Conservation (phyloP, 2,113 vertebrate species). For the Pteruthius melanotis region DNA sequence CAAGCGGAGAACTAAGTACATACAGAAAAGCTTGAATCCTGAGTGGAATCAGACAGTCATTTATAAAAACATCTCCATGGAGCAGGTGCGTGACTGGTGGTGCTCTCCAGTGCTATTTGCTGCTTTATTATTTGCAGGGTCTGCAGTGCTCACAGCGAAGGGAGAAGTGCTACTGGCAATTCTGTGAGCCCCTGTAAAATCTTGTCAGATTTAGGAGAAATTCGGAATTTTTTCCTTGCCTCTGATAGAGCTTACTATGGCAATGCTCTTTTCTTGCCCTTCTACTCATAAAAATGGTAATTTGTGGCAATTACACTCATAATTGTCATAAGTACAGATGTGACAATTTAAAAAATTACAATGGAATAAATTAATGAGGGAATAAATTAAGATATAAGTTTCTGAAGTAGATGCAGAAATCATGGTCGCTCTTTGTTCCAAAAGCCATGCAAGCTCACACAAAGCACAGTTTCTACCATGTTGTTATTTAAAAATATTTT, state of each 20-base stretch:
- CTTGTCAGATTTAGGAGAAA: neutral
- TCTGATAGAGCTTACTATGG: neutral
- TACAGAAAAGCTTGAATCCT: constrained; percentile 94
- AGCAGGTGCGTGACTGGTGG: constrained; percentile 82
- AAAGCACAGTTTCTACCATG: neutral
- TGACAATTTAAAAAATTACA: neutral
- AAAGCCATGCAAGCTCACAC: neutral
- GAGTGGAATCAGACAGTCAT: constrained; percentile 99
- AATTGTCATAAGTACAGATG: neutral
- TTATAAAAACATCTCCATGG: constrained; percentile 96
- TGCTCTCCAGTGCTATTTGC: neutral
- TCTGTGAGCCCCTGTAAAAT: neutral
- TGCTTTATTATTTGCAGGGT: neutral
- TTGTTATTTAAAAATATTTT: neutral
- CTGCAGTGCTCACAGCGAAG: neutral
- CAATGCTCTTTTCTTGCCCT: neutral
- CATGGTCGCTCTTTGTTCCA: neutral
- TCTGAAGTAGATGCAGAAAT: neutral
- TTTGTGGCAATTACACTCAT: neutral
- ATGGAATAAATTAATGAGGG: neutral
- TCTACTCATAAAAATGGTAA: neutral
- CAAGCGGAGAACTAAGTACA: constrained; percentile 92
- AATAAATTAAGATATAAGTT: neutral
- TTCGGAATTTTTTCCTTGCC: neutral
- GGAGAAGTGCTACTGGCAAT: neutral